phyloP scores from a whole-genome alignment of 1,140 invertebrate genomes.

The Diploscapter pachys region DNA sequence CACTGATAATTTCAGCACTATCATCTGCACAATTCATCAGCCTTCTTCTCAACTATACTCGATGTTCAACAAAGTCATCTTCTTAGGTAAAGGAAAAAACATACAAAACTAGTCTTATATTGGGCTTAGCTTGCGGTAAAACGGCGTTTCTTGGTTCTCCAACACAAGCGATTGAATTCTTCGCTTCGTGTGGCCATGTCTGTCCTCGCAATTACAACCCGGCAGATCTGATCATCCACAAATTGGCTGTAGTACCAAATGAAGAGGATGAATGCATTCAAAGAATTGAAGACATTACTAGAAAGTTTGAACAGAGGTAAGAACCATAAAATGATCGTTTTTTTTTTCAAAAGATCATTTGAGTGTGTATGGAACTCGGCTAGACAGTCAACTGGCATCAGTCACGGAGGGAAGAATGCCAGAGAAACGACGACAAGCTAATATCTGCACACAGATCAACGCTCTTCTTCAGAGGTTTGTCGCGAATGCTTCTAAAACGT shows the following conservation, averaged over 20 bases:
- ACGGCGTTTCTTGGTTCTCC: slow-evolving; percentile 57
- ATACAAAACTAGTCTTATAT: slow-evolving; percentile 42
- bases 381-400: too few relatives aligned
- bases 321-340: not conserved
- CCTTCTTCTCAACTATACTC: slow-evolving; percentile 79
- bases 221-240: slow-evolving; percentile 71
- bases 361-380: too few relatives aligned
- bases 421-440: slow-evolving; percentile 4
- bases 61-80: slow-evolving; percentile 67
- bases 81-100: slow-evolving; percentile 18
- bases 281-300: slow-evolving; percentile 24
- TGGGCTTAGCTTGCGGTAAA: slow-evolving; percentile 60
- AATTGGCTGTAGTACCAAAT: slow-evolving; percentile 67
- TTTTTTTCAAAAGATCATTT: not conserved
- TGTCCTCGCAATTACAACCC: slow-evolving; percentile 70
- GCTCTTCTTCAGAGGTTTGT: slow-evolving; percentile 39
- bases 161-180: slow-evolving; percentile 45
- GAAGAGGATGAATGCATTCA: slow-evolving; percentile 57
- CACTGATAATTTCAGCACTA: slow-evolving; percentile 67
- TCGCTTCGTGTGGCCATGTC: slow-evolving; percentile 67
- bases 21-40: slow-evolving; percentile 81
- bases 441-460: slow-evolving; percentile 12
- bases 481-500: slow-evolving; percentile 40
- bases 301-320: slow-evolving; percentile 21
- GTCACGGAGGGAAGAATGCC: slow-evolving; percentile 12